phyloP scores from a whole-genome alignment of 2,888 invertebrate species.

The Drosophila mayaguana region DNA sequence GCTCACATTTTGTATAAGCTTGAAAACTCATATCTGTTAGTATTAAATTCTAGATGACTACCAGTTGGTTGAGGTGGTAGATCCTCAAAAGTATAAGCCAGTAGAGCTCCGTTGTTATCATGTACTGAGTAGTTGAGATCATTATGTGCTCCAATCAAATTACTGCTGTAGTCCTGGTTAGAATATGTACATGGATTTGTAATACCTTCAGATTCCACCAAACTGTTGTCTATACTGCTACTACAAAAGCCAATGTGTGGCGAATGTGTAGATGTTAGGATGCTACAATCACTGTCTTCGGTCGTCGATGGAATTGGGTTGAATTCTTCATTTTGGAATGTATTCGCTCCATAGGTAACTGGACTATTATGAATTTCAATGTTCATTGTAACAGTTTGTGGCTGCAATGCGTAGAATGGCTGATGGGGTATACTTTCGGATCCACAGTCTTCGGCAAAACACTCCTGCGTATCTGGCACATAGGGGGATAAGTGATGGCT shows the following conservation, averaged over 20 bases:
- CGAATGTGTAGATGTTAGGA: conserved; percentile 73
- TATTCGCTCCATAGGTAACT: conserved; percentile 63
- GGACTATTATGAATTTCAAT: conserved; percentile 81
- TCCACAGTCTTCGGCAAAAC: conserved; percentile 61
- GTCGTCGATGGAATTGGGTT: conserved; percentile 70
- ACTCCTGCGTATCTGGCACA: conserved; percentile 62
- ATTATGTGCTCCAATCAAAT: conserved; percentile 67
- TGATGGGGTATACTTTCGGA: conserved; percentile 57
- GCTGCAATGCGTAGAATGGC: conserved; percentile 52
- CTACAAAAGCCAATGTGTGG: conserved; percentile 68
- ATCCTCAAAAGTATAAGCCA: conserved; percentile 79
- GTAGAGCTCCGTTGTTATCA: conserved; percentile 79
- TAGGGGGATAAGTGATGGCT: conserved; percentile 75
- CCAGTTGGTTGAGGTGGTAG: conserved; percentile 79
- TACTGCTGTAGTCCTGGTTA: conserved; percentile 63
- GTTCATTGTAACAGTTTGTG: conserved; percentile 83
- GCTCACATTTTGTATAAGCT: conserved; percentile 71
- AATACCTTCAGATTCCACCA: conserved; percentile 67
- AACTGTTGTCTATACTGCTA: conserved; percentile 46
- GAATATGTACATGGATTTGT: conserved; percentile 56
- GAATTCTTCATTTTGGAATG: conserved; percentile 79
- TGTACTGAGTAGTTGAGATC: conserved; percentile 79
- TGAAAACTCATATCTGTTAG: conserved; percentile 79
- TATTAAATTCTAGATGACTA: conserved; percentile 83
- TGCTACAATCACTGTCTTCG: conserved; percentile 79